Base-by-base conservation (phyloP, 2,113 vertebrate genomes). In the Coptodon rendalli region DNA sequence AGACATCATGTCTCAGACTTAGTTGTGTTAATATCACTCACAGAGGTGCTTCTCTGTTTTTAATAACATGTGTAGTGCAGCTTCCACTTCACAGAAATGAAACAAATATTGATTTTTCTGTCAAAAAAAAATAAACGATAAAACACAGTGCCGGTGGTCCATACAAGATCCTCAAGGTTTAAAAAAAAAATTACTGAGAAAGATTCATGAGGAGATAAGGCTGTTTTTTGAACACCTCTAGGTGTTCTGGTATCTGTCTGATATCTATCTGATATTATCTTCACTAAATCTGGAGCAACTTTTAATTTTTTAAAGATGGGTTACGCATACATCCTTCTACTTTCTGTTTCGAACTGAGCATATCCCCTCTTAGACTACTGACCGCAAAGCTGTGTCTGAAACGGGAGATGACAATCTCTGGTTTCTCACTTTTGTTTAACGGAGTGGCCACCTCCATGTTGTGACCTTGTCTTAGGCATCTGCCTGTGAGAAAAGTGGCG, bases 391-490 rank as follows among this genome's bases (percentile, higher is more conserved):
- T 43, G 43, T 45, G 36, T 48, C 87, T 91, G 90, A 91, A 93
- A 95, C 31, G n/a, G 56, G 83, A 92, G 89, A 93, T 59, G 80
- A 84, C 85, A 85, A 36, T 85, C 91, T 85, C 84, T 45, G 78
- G 87, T 93, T 90, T 89, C 90, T 91, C 61, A 27, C 22, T 71
- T 63, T 86, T 80, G 85, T 87, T 91, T 73, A 40, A 19, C 80
- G 61, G 83, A 82, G 29, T 76, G 81, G 91, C 95, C 94, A 93
- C 88, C 90, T 92, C 88, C 12, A 10, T 17, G 66, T 31, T 80
- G 54, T 92, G 93, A 96, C 96, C 95, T 96, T 96, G 94, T 92
- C 91, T 86, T 63, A 78, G 94, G 92, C 89, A 94, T 95, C 92
- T 94, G 92, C 91, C 92, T 7, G 84, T 61, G 59, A 89, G 86